Conservation (phyloP, 2,113 vertebrate species). For the Nesogale talazaci region DNA sequence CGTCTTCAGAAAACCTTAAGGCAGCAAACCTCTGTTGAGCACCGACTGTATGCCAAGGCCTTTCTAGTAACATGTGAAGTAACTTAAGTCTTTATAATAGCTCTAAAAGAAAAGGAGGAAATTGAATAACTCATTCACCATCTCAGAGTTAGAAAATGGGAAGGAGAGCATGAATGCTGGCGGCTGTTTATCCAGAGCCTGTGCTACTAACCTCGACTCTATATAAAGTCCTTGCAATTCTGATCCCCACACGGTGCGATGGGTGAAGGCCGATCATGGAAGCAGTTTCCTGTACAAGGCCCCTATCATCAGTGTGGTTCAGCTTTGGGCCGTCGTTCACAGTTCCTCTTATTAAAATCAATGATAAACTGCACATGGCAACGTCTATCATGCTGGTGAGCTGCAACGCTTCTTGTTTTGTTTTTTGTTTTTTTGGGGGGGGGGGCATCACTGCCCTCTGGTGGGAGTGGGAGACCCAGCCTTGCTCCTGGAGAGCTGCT, state of each 20-base stretch:
- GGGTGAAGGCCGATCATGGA: not conserved
- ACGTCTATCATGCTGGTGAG: not conserved
- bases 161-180: not conserved
- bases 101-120: not conserved
- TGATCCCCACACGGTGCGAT: not conserved
- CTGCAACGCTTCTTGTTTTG: not conserved
- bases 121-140: not conserved
- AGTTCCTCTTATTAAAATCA: constrained; percentile 60
- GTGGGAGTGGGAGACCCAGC: too few species aligned
- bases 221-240: not conserved
- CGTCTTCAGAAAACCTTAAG: not conserved
- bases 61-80: not conserved
- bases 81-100: constrained; percentile 35
- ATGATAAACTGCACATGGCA: not conserved
- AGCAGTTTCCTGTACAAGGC: constrained; percentile 26
- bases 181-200: not conserved
- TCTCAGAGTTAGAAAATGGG: not conserved
- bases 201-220: not conserved
- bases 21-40: not conserved
- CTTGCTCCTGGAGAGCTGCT: too few species aligned
- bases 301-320: not conserved
- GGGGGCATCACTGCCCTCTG: too few species aligned
- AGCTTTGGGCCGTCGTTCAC: not conserved
- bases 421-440: too few species aligned
- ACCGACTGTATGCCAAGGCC: not conserved